Conservation (phyloP, 2,797 vertebrate species). For the Chelonia mydas region DNA sequence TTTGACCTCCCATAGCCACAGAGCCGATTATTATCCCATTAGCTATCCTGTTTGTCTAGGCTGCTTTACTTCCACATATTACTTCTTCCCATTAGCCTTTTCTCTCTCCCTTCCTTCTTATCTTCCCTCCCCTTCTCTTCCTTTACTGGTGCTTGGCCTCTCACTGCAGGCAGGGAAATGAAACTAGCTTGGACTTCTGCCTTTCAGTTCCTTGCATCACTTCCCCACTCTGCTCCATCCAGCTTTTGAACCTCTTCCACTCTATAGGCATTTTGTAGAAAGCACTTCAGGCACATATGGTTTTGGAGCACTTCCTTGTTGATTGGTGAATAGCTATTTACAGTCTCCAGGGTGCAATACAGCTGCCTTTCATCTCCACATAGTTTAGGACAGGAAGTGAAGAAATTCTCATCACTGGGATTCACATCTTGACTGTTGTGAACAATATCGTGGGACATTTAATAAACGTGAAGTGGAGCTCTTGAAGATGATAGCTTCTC, state of each 20-base stretch:
- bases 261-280: constrained; percentile 7
- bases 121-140: neutral
- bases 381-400: neutral
- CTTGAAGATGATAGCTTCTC: neutral
- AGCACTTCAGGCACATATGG: neutral
- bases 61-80: neutral
- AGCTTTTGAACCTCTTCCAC: constrained; percentile 40
- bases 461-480: neutral
- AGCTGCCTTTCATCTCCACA: neutral
- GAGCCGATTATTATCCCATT: neutral
- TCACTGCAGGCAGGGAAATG: neutral
- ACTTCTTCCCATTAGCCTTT: neutral
- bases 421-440: neutral
- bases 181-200: neutral
- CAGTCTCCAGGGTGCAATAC: neutral
- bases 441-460: neutral
- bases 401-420: neutral
- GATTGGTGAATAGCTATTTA: constrained; percentile 24
- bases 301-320: neutral
- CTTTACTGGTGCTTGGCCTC: neutral
- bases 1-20: neutral
- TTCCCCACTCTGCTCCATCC: neutral
- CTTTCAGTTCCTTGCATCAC: neutral
- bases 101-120: neutral
- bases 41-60: neutral